Percentiles rank a stretch among this genome's conserved stretches.
Evolutionary conservation across 2,888 invertebrate species (phyloP).

Genomic region (Mactromeris polynyma): DNA sequence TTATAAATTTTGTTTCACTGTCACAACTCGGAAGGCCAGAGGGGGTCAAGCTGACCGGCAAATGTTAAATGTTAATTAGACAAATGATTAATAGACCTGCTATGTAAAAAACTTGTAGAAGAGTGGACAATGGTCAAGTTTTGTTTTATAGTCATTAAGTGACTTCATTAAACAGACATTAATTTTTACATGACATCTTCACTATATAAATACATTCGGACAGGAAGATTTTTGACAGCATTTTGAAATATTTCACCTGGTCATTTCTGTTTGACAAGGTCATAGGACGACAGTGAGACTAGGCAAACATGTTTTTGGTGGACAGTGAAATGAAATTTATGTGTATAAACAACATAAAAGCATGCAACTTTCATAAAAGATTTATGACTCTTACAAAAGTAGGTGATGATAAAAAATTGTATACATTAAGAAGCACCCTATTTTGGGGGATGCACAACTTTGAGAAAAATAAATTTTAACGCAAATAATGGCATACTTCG

Average conservation of each 20-base stretch:
- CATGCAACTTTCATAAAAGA: conserved; percentile 18
- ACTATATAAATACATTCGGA: conserved; percentile 26
- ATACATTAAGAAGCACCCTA: background rate
- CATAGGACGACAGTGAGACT: background rate
- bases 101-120: conserved; percentile 26
- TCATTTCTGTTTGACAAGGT: conserved; percentile 5
- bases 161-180: conserved; percentile 58
- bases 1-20: conserved; percentile 54
- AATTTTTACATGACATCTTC: conserved; percentile 60
- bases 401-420: background rate
- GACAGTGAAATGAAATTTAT: conserved; percentile 24
- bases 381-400: background rate
- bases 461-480: background rate
- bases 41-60: conserved; percentile 61
- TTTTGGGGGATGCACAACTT: background rate
- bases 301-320: background rate
- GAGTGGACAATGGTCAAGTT: conserved; percentile 32
- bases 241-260: conserved; percentile 33
- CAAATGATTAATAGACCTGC: conserved; percentile 54
- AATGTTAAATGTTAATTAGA: conserved; percentile 37
- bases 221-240: conserved; percentile 6
- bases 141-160: conserved; percentile 46
- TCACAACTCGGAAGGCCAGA: conserved; percentile 33
- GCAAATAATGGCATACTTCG: background rate
- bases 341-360: background rate